Conservation (phyloP, 2,797 vertebrate genomes). For the Synaphobranchus kaupii region DNA sequence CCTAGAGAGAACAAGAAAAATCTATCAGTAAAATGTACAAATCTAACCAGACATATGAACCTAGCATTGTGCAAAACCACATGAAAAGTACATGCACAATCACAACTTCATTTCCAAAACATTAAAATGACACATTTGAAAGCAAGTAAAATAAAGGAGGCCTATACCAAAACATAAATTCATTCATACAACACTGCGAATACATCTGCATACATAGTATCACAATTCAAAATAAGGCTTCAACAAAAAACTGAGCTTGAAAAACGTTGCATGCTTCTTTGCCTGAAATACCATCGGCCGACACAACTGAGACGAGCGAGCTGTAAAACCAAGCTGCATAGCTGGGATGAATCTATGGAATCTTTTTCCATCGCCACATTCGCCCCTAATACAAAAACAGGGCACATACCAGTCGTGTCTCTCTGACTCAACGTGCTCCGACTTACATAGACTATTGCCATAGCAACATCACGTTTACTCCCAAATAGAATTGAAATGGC, state of each 20-base stretch:
- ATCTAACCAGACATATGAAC: neutral
- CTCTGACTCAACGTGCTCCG: conserved; percentile 33
- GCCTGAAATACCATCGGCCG: neutral
- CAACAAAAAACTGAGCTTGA: neutral
- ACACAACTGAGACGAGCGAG: neutral
- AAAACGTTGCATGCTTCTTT: neutral
- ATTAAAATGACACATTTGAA: neutral
- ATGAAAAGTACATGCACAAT: neutral
- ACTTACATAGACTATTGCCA: neutral
- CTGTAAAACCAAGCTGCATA: neutral
- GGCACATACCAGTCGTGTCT: conserved; percentile 19
- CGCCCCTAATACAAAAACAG: conserved; percentile 2
- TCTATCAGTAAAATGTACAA: neutral
- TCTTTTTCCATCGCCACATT: conserved; percentile 12
- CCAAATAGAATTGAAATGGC: neutral
- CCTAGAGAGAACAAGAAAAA: neutral
- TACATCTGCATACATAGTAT: neutral
- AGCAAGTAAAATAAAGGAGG: neutral
- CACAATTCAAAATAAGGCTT: too few relatives aligned
- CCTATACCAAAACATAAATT: neutral
- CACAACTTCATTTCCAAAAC: neutral
- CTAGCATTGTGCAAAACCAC: neutral
- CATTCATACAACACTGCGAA: neutral
- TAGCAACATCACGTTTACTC: conserved; percentile 4
- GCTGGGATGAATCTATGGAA: neutral